Evolutionary conservation across 2,888 invertebrate species (phyloP), one percentile per base, ranked within the genome.

Genomic region (Macaria liturata): DNA sequence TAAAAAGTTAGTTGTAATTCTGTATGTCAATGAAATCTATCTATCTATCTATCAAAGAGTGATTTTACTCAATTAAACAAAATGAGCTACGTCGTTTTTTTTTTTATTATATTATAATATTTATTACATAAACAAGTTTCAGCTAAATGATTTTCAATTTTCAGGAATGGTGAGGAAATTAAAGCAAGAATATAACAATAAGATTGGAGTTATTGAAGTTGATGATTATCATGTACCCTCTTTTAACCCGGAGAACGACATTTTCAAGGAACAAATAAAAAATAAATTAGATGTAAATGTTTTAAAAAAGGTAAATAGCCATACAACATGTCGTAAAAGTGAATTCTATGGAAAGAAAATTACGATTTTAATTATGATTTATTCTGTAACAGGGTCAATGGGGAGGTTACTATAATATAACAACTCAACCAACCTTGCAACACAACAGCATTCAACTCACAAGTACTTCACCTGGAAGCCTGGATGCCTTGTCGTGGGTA

Each of bases 401-500:
- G 84, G 84, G 84, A 39, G 75, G 77, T 2, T 82, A 75, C 50
- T 83, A 81, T 55, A 71, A 73, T 32, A 62, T 70, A 4, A 57
- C 75, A 37, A 64, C 63, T 40, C 31, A 62, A 30, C 73, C 59
- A 32, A 54, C 50, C 0, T 58, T 59, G 3, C 64, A 58, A 0
- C 74, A 74, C 46, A 86, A 92, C 50, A 94, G 96, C 75, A 93
- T 94, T 0, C 94, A 91, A 70, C 92, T 94, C 4, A 94, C 94
- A 74, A 93, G 93, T 0, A 72, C 90, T 9, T 88, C 93, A 0
- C 85, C 93, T 54, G 96, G 96, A 32, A 96, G 96, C 73, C 85
- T 97, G 42, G 94, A 95, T 5, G 94, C 94, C 49, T 79, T 97
- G 1, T 89, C 85, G 9, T 97, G 97, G 97, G 78, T 95, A 4